phyloP scores from a whole-genome alignment of 2,113 vertebrate genomes.

The Myotis brandtii region DNA sequence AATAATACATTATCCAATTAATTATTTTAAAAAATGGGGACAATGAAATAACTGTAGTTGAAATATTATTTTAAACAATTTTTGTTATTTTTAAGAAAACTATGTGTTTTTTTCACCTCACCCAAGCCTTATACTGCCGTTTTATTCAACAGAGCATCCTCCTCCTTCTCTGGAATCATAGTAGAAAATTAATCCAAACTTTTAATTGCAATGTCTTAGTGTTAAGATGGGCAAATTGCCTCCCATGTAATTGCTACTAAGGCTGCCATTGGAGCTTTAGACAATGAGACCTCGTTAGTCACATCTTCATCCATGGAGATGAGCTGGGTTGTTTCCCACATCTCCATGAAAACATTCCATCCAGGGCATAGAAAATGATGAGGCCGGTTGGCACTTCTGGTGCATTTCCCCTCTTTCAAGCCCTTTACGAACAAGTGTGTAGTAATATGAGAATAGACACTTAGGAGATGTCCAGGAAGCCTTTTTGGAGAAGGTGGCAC shows the following conservation, averaged over 20 bases:
- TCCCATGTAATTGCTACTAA: conserved; percentile 53
- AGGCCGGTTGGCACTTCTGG: conserved; percentile 42
- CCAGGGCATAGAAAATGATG: conserved; percentile 47
- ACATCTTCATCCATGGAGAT: conserved; percentile 17
- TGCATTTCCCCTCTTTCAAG: not conserved
- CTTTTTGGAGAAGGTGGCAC: not conserved
- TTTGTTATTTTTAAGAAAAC: conserved; percentile 41
- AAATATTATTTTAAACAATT: conserved; percentile 48
- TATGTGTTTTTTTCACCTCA: not conserved
- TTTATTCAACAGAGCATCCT: conserved; percentile 40
- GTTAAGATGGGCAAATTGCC: conserved; percentile 56
- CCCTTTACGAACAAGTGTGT: not conserved
- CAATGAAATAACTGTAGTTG: conserved; percentile 7
- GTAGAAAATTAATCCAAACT: conserved; percentile 47
- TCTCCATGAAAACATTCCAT: not conserved
- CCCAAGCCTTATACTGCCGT: not conserved
- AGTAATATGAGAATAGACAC: not conserved
- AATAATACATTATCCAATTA: not conserved
- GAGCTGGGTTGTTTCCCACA: conserved; percentile 49
- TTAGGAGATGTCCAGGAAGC: not conserved
- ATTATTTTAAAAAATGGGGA: not conserved
- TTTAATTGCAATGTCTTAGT: conserved; percentile 51
- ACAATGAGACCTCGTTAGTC: conserved; percentile 51
- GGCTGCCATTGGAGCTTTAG: conserved; percentile 11
- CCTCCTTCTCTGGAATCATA: not conserved